A percentile compares a stretch with the other conserved stretches of the same genome.
These are phyloP conservation scores for Phengaris alcon DNA, from an alignment of 2,888 invertebrate species.

Conservation along the genomic window DNA sequence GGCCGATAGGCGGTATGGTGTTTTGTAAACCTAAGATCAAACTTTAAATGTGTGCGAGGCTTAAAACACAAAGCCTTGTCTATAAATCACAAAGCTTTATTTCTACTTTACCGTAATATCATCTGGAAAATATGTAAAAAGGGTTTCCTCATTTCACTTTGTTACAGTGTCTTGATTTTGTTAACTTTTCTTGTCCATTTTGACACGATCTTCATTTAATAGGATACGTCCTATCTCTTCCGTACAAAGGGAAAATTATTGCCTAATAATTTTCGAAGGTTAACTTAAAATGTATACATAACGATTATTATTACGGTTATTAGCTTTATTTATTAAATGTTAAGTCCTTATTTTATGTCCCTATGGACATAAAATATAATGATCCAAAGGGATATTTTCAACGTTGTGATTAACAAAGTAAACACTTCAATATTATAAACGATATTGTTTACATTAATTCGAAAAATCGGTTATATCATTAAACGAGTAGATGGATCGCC, in stretches of 20 bases:
- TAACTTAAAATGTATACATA: slow-evolving; percentile 4
- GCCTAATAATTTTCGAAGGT: neutral
- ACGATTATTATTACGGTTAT: slow-evolving; percentile 12
- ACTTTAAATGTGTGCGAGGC: no score
- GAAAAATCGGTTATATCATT: neutral
- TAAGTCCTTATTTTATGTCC: neutral
- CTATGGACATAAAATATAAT: neutral
- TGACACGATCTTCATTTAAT: neutral
- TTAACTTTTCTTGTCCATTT: neutral
- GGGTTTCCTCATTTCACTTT: no score
- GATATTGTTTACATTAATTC: neutral
- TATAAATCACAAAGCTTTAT: no score
- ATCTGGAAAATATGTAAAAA: neutral
- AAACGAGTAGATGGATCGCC: neutral
- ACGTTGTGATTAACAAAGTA: neutral
- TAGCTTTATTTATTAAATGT: neutral
- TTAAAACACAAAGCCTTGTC: no score
- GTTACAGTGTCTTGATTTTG: neutral
- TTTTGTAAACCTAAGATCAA: no score
- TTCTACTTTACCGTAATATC: neutral
- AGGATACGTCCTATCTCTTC: neutral
- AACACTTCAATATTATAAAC: neutral
- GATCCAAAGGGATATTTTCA: neutral
- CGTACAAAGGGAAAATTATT: neutral
- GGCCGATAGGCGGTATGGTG: no score